phyloP scores from a whole-genome alignment of 37 sponge, comb jelly and placozoan species.

The Agelas oroides region DNA sequence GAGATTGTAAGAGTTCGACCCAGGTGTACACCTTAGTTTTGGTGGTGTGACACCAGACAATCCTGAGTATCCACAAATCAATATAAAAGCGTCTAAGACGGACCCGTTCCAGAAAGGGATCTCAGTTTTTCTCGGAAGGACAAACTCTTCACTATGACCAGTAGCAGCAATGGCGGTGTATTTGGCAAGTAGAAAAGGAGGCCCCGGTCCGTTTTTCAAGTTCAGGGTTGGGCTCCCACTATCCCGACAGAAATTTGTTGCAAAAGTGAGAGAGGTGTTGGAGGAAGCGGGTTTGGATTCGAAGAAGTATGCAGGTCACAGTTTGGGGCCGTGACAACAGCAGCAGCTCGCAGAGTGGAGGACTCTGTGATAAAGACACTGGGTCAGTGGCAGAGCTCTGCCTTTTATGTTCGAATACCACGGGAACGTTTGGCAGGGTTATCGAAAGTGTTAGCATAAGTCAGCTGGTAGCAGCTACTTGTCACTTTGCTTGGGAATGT shows the following conservation, averaged over 20 bases:
- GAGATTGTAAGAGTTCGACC: not conserved
- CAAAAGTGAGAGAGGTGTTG: conserved; percentile 5
- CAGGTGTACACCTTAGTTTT: not conserved
- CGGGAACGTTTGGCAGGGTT: conserved; percentile 13
- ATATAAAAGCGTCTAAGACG: conserved; percentile 57
- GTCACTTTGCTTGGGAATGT: too few species aligned
- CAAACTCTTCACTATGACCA: conserved; percentile 34
- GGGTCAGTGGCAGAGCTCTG: conserved; percentile 31
- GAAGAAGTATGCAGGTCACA: conserved; percentile 38
- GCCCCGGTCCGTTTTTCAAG: conserved; percentile 31
- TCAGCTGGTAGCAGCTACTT: too few species aligned
- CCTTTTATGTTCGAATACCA: conserved; percentile 14
- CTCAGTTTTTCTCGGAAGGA: conserved; percentile 23
- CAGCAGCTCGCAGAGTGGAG: conserved; percentile 10
- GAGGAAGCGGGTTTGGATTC: not conserved
- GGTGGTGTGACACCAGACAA: conserved; percentile 33
- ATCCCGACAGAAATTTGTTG: conserved; percentile 17
- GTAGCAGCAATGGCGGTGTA: conserved; percentile 32
- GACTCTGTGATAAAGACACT: conserved; percentile 31
- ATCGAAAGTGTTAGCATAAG: not conserved
- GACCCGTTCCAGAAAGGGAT: conserved; percentile 55
- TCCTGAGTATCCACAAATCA: too few species aligned
- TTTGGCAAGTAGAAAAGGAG: conserved; percentile 19
- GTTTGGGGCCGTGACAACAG: conserved; percentile 53
- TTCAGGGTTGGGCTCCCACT: conserved; percentile 26